phyloP scores from a whole-genome alignment of 2,888 invertebrate species.

The Limenitis camilla region DNA sequence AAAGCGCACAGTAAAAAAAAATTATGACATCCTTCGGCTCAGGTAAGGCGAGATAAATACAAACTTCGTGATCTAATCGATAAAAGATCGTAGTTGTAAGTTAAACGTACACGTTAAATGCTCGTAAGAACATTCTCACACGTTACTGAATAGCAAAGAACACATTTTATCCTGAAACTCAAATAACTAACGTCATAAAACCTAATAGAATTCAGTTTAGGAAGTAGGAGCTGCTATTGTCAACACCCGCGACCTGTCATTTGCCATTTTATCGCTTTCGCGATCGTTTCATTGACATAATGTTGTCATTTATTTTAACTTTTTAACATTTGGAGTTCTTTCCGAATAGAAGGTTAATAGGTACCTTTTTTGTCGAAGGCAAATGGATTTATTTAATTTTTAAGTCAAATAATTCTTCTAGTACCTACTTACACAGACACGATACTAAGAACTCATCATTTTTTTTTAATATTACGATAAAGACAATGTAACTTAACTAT shows the following conservation, averaged over 20 bases:
- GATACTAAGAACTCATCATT: too few species aligned
- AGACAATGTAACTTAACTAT: too few species aligned
- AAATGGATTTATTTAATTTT: not conserved
- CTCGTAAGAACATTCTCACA: not conserved
- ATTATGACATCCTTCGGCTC: too few species aligned
- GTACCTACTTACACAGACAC: too few species aligned
- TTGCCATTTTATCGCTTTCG: slow-evolving; percentile 58
- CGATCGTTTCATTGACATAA: slow-evolving; percentile 51
- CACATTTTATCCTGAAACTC: slow-evolving; percentile 18
- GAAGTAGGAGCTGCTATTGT: slow-evolving; percentile 54
- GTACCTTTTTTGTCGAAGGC: not conserved
- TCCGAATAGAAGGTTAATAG: not conserved
- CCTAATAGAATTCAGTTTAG: slow-evolving; percentile 68
- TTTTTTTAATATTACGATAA: too few species aligned
- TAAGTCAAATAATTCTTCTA: not conserved
- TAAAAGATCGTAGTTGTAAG: too few species aligned
- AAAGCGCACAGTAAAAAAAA: too few species aligned
- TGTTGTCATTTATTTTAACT: slow-evolving; percentile 54
- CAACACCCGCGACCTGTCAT: slow-evolving; percentile 58
- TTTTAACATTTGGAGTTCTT: slow-evolving; percentile 7
- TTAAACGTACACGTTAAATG: too few species aligned
- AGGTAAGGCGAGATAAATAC: too few species aligned
- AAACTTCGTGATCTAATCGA: too few species aligned
- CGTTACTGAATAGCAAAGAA: not conserved
- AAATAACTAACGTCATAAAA: slow-evolving; percentile 58